These are phyloP conservation scores for Anisognathus igniventris DNA, from an alignment of 2,797 vertebrate genomes.

Conservation along the genomic window DNA sequence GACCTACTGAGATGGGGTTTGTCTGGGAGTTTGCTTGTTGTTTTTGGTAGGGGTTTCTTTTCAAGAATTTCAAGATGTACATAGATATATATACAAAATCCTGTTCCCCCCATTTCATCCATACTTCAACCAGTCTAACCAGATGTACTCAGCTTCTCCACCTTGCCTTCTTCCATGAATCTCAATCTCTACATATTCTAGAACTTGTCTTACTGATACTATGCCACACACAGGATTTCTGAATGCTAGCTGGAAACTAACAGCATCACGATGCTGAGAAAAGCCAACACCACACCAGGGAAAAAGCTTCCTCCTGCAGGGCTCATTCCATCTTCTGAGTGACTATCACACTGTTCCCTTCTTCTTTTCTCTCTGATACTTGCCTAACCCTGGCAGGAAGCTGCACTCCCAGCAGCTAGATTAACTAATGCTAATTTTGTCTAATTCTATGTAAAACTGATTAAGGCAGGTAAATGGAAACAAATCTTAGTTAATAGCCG, in stretches of 20 bases:
- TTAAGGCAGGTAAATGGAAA: background rate
- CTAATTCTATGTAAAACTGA: background rate
- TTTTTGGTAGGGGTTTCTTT: background rate
- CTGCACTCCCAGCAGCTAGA: background rate
- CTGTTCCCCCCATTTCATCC: background rate
- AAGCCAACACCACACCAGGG: background rate
- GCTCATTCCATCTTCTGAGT: background rate
- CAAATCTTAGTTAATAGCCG: background rate
- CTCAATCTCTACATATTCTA: background rate
- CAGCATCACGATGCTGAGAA: background rate
- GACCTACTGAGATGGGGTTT: fast-evolving
- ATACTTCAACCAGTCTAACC: background rate
- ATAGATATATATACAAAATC: background rate
- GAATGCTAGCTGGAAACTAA: background rate
- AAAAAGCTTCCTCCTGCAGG: background rate
- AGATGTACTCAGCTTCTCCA: background rate
- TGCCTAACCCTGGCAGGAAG: background rate
- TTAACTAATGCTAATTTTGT: background rate
- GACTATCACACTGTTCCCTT: background rate
- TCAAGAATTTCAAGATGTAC: background rate
- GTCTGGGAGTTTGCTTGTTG: background rate
- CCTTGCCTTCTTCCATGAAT: background rate
- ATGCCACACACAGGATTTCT: background rate
- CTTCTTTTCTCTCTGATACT: background rate
- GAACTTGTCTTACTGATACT: background rate